Evolutionary conservation across 2,113 vertebrate genomes (phyloP).

Genomic region (Phaethornis superciliosus): DNA sequence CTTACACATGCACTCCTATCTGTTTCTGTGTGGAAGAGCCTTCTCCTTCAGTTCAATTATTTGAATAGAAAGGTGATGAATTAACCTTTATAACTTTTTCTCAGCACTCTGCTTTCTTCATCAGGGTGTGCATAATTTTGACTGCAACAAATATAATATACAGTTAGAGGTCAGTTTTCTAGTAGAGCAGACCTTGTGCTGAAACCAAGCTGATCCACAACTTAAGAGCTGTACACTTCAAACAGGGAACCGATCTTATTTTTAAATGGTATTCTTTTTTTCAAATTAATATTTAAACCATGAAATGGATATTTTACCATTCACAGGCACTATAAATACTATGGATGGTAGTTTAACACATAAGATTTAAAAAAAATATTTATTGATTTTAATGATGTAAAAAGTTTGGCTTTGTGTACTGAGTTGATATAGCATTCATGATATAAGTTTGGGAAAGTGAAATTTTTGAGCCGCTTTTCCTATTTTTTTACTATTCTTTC

Average conservation of each 20-base stretch:
- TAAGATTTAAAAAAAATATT: neutral
- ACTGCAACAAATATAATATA: neutral
- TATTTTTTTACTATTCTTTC: neutral
- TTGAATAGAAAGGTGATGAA: neutral
- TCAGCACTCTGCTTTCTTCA: neutral
- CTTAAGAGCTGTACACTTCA: neutral
- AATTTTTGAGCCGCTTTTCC: neutral
- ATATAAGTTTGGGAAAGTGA: neutral
- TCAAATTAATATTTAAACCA: neutral
- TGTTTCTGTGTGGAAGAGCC: neutral
- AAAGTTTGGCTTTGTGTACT: neutral
- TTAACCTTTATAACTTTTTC: neutral
- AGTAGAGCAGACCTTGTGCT: neutral
- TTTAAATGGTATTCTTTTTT: neutral
- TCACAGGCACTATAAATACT: neutral
- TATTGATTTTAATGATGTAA: neutral
- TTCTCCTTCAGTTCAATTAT: neutral
- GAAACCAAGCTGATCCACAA: neutral
- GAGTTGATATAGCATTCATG: neutral
- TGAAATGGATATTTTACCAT: neutral
- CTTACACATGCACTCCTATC: neutral
- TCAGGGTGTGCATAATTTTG: neutral
- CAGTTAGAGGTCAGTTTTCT: neutral
- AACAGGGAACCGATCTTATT: neutral
- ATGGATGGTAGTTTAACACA: neutral